Conservation (phyloP, 2,113 vertebrate genomes). For the Pseudois nayaur region DNA sequence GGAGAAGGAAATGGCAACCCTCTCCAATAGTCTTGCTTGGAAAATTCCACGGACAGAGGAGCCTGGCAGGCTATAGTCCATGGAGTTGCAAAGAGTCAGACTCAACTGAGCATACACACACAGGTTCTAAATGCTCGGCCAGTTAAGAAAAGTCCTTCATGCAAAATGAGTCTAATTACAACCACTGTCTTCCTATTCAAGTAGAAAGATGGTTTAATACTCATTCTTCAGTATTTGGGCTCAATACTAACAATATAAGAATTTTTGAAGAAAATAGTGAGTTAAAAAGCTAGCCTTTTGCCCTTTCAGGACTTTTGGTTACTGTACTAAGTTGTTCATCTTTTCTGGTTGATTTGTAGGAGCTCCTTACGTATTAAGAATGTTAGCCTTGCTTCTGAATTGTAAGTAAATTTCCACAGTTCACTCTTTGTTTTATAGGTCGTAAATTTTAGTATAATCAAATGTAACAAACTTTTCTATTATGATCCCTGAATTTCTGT, state of each 20-base stretch:
- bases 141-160: not conserved
- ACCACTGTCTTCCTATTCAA: not conserved
- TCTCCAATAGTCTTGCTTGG: not conserved
- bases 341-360: not conserved
- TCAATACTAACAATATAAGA: not conserved
- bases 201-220: not conserved
- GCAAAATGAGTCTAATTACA: not conserved
- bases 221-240: not conserved
- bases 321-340: not conserved
- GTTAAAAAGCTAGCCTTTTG: not conserved
- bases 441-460: not conserved
- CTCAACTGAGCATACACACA: not conserved
- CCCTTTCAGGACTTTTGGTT: not conserved
- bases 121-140: not conserved
- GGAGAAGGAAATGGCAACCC: not conserved
- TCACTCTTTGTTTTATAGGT: not conserved
- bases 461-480: not conserved
- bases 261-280: not conserved
- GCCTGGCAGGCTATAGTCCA: not conserved
- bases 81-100: not conserved
- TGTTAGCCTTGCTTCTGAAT: not conserved
- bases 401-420: not conserved
- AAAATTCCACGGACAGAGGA: not conserved
- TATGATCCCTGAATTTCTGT: not conserved
- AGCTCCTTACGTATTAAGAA: not conserved